phyloP scores from a whole-genome alignment of 2,888 invertebrate genomes.

The Neria commutata region DNA sequence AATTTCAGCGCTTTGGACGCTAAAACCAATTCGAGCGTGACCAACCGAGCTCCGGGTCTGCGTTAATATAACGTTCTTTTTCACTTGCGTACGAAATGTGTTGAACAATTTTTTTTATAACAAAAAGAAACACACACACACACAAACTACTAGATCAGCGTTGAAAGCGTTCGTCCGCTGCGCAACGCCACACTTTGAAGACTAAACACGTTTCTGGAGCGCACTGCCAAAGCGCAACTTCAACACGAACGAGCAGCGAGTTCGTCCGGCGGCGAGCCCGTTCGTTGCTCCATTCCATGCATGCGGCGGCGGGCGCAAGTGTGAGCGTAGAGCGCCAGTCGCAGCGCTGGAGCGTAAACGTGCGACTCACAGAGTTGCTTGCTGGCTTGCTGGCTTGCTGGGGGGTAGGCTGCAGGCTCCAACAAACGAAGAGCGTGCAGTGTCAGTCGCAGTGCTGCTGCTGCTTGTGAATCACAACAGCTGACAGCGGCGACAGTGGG shows the following conservation, averaged over 20 bases:
- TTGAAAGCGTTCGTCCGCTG: too few relatives aligned
- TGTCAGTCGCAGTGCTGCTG: not conserved
- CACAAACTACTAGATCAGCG: too few relatives aligned
- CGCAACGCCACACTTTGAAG: slow-evolving; percentile 19
- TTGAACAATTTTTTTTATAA: not conserved
- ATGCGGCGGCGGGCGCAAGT: too few relatives aligned
- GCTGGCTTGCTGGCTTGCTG: not conserved
- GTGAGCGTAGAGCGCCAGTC: not conserved
- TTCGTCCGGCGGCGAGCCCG: too few relatives aligned
- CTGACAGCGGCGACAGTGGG: not conserved
- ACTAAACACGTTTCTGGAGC: slow-evolving; percentile 22
- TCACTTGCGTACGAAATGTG: too few relatives aligned
- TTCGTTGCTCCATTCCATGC: too few relatives aligned
- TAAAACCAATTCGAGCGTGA: too few relatives aligned
- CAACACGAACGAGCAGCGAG: too few relatives aligned
- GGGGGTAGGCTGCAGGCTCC: not conserved
- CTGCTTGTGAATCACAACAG: not conserved
- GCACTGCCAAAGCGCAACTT: not conserved
- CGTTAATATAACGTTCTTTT: not conserved
- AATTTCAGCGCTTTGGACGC: too few relatives aligned
- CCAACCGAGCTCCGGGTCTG: too few relatives aligned
- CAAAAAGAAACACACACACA: not conserved
- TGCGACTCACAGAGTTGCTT: not conserved
- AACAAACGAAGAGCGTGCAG: not conserved
- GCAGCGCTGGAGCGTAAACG: not conserved